These are phyloP conservation scores for Muschampia plurimacula DNA, from an alignment of 2,888 invertebrate genomes.

Conservation along the genomic window DNA sequence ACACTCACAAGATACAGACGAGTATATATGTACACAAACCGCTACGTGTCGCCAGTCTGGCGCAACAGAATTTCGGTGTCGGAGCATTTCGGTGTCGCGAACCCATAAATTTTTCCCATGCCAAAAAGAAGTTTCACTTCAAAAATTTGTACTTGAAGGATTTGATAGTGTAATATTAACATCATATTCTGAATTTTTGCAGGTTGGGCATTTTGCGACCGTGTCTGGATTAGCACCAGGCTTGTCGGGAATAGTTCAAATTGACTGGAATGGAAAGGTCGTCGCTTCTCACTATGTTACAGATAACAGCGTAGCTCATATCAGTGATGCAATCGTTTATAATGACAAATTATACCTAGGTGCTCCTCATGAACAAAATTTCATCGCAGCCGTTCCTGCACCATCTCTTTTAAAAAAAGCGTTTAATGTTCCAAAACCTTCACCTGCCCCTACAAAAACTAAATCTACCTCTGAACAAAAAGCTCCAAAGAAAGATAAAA, in stretches of 20 bases:
- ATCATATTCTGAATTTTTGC: constrained; percentile 41
- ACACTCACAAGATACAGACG: no score
- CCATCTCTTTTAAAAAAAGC: constrained; percentile 78
- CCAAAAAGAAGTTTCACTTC: no score
- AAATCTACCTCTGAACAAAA: constrained; percentile 35
- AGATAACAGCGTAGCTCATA: constrained; percentile 79
- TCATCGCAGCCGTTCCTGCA: constrained; percentile 87
- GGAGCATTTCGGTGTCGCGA: no score
- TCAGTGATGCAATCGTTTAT: constrained; percentile 89
- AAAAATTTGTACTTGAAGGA: not conserved
- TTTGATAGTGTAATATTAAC: not conserved
- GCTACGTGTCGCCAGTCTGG: no score
- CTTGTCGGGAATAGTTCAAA: constrained; percentile 86
- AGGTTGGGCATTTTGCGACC: constrained; percentile 89
- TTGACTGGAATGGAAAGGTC: constrained; percentile 90
- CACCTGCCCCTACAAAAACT: constrained; percentile 41
- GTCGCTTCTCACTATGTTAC: constrained; percentile 88
- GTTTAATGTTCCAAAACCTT: constrained; percentile 50
- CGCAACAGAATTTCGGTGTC: no score
- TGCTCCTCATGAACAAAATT: constrained; percentile 87
- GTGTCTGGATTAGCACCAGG: constrained; percentile 65
- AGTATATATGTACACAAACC: no score
- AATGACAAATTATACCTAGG: constrained; percentile 89
- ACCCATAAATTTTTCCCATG: no score
- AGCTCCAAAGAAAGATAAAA: constrained; percentile 18